Conservation (phyloP, 2,113 vertebrate genomes). For the Calonectris borealis region DNA sequence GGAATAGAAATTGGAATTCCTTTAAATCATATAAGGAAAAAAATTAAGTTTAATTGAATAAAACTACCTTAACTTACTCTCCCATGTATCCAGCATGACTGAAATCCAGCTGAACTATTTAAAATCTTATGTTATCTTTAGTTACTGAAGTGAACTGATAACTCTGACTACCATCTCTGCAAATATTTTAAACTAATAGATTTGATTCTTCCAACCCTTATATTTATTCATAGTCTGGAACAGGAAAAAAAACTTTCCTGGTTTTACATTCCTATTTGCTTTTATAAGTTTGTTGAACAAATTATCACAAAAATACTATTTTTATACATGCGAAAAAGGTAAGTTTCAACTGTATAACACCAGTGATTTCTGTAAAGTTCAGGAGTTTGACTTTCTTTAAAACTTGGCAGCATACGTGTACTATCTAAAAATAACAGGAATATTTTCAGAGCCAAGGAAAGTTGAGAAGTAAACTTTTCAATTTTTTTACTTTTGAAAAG, state of each 20-base stretch:
- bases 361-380: not conserved
- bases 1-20: not conserved
- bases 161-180: not conserved
- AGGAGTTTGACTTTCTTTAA: slow-evolving; percentile 2
- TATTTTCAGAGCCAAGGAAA: not conserved
- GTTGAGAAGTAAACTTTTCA: not conserved
- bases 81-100: not conserved
- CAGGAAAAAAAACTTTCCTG: not conserved
- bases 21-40: not conserved
- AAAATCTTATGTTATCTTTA: not conserved
- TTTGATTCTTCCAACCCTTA: not conserved
- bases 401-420: not conserved
- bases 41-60: not conserved
- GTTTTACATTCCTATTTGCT: not conserved
- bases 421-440: slow-evolving; percentile 19
- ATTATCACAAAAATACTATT: not conserved
- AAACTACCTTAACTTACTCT: not conserved
- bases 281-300: not conserved
- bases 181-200: not conserved
- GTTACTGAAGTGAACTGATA: not conserved
- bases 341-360: not conserved
- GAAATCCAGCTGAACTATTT: not conserved
- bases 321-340: not conserved
- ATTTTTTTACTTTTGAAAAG: not conserved
- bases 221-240: not conserved